Conservation (phyloP, 1,140 invertebrate species). For the Saccostrea echinata region DNA sequence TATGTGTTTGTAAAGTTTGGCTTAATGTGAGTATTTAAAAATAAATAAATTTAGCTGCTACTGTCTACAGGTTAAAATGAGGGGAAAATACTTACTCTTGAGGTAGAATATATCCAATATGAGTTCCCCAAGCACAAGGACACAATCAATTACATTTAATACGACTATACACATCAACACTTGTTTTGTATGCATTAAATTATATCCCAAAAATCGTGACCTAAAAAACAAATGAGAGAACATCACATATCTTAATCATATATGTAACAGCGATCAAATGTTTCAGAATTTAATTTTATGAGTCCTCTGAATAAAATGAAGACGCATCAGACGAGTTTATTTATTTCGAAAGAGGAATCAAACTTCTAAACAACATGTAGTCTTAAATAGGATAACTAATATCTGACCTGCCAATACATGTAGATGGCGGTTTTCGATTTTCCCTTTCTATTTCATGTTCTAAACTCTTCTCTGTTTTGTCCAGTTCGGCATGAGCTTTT, state of each 20-base stretch:
- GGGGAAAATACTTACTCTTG: conserved; percentile 64
- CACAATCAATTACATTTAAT: conserved; percentile 73
- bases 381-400: not conserved
- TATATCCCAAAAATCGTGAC: conserved; percentile 67
- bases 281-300: not conserved
- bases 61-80: no score
- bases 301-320: not conserved
- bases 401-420: conserved; percentile 49
- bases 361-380: not conserved
- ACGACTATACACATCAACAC: conserved; percentile 70
- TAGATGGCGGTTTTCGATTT: conserved; percentile 49
- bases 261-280: not conserved
- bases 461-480: conserved; percentile 52
- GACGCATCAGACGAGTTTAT: not conserved
- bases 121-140: conserved; percentile 72
- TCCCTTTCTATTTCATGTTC: conserved; percentile 51
- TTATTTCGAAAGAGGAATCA: not conserved
- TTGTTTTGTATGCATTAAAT: conserved; percentile 71
- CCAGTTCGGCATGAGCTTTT: conserved; percentile 43
- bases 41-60: no score
- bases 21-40: no score
- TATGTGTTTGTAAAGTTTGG: no score
- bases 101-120: conserved; percentile 74
- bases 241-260: not conserved
- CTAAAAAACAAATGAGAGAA: conserved; percentile 56